Conservation (phyloP, 53 echinoderm and acorn worm species). For the Echinometra lucunter region DNA sequence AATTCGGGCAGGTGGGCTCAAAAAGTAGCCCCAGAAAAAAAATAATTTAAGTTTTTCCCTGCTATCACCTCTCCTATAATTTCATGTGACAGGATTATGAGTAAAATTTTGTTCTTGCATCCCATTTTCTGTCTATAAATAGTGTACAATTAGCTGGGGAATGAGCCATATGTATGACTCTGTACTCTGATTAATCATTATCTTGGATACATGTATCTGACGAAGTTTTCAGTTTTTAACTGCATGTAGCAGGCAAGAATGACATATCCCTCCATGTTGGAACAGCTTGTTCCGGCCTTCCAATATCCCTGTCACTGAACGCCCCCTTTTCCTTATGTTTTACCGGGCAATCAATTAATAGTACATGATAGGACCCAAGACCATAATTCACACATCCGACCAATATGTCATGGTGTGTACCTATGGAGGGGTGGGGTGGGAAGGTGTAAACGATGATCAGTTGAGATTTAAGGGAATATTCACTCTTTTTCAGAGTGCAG, state of each 20-base stretch:
- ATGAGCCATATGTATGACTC: neutral
- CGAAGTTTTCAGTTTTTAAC: neutral
- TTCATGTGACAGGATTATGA: neutral
- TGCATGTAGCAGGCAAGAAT: neutral
- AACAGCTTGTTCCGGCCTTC: constrained; percentile 23
- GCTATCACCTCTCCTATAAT: neutral
- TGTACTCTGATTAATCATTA: no score
- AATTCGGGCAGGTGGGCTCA: no score
- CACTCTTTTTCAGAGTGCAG: no score
- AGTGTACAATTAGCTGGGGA: neutral
- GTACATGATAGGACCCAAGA: neutral
- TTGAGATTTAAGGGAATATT: no score
- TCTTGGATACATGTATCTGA: no score
- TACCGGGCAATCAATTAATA: neutral
- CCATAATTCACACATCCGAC: constrained; percentile 39
- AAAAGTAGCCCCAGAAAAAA: no score
- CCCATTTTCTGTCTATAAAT: neutral
- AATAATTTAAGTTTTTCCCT: no score
- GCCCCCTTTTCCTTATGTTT: neutral
- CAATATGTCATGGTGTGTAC: neutral
- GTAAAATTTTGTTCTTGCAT: neutral
- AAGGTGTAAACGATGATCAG: neutral
- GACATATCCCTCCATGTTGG: neutral
- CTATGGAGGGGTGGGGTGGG: neutral
- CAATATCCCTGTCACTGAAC: neutral